Conservation (phyloP, 2,888 invertebrate genomes). For the Parthenolecanium corni region DNA sequence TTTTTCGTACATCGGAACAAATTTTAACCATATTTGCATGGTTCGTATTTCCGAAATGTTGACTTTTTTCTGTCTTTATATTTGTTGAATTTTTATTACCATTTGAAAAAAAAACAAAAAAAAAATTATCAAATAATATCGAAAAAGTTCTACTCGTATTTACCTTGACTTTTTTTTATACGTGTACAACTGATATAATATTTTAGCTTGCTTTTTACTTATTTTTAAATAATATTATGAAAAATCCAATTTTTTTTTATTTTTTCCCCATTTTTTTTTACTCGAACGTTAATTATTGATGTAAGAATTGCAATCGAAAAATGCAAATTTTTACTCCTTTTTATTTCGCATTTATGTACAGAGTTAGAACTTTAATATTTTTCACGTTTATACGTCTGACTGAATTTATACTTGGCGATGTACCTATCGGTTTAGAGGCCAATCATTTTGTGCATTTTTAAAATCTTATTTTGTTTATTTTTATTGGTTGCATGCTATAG, state of each 20-base stretch:
- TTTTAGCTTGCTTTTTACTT: constrained; percentile 4
- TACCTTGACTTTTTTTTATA: not conserved
- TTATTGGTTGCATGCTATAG: no score
- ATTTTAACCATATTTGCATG: no score
- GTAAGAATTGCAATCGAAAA: not conserved
- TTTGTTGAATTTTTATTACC: no score
- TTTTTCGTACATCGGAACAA: no score
- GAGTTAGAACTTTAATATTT: not conserved
- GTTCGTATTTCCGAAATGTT: no score
- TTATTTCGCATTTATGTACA: not conserved
- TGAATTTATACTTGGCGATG: no score
- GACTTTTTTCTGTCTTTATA: no score
- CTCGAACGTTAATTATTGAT: not conserved
- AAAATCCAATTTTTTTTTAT: not conserved
- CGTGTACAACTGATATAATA: not conserved
- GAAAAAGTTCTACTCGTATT: not conserved
- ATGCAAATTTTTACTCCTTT: not conserved
- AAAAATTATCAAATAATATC: no score
- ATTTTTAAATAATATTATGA: no score
- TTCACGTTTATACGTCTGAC: no score
- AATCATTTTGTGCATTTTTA: not conserved
- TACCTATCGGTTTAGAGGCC: not conserved
- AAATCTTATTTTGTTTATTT: no score
- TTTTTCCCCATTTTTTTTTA: constrained; percentile 1
- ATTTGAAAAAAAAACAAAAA: no score